Percentiles rank a stretch among this genome's conserved stretches.
phyloP scores from a whole-genome alignment of 2,113 vertebrate genomes.

The Elephas maximus region DNA sequence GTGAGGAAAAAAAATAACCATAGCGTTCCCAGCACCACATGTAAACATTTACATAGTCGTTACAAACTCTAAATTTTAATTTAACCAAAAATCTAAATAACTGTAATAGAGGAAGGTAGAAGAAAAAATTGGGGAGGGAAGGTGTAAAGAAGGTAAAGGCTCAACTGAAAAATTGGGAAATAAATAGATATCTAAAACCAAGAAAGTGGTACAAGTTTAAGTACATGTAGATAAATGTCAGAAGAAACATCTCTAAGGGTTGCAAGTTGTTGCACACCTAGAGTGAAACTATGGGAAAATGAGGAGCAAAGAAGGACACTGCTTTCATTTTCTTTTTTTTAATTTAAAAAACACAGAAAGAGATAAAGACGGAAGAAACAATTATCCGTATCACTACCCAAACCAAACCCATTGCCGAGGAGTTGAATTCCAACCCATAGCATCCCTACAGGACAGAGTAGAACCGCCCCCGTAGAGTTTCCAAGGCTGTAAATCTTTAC shows the following conservation, averaged over 20 bases:
- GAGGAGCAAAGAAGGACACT: background rate
- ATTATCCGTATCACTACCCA: background rate
- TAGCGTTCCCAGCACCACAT: background rate
- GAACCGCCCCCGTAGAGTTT: too few species aligned
- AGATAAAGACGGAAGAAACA: background rate
- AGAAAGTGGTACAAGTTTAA: background rate
- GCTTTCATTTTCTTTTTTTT: background rate
- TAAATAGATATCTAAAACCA: conserved; percentile 14
- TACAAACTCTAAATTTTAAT: background rate
- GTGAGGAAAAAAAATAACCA: background rate
- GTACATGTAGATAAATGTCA: background rate
- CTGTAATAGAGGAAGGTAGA: background rate
- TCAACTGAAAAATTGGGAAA: background rate
- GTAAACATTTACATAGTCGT: background rate
- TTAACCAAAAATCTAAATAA: conserved; percentile 16
- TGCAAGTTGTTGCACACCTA: background rate
- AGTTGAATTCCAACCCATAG: too few species aligned
- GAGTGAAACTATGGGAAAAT: background rate
- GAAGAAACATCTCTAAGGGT: background rate
- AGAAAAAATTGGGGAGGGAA: background rate
- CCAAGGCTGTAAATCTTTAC: too few species aligned
- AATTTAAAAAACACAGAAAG: background rate
- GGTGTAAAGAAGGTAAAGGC: background rate
- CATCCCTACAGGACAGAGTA: too few species aligned
- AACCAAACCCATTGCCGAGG: too few species aligned